Conservation (phyloP, 2,888 invertebrate genomes). For the Neoscelio sp. region DNA sequence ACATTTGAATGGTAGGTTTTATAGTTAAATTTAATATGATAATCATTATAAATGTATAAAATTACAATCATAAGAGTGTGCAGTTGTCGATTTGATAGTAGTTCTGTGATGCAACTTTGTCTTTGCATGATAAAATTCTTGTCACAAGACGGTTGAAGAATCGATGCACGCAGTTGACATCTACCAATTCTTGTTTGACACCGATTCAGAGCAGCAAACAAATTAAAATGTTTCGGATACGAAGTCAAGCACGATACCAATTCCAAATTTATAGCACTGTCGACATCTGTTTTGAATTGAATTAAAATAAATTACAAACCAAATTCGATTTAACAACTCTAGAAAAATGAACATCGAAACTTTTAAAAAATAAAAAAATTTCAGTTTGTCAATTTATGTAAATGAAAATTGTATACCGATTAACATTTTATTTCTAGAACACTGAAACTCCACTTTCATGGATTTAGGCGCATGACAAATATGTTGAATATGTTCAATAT, state of each 20-base stretch:
- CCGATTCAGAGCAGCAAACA: slow-evolving; percentile 88
- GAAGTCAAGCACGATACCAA: slow-evolving; percentile 86
- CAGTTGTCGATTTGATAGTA: slow-evolving; percentile 88
- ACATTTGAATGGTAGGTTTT: too few relatives aligned
- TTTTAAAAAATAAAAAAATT: not conserved
- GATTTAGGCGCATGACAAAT: slow-evolving; percentile 90
- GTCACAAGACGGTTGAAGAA: slow-evolving; percentile 88
- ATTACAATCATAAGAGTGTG: slow-evolving; percentile 87
- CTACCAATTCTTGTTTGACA: slow-evolving; percentile 90
- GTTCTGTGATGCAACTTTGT: slow-evolving; percentile 90
- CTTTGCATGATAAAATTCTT: slow-evolving; percentile 82
- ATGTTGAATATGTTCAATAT: slow-evolving; percentile 91
- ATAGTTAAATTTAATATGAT: too few relatives aligned
- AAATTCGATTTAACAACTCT: too few relatives aligned
- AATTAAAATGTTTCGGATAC: slow-evolving; percentile 84
- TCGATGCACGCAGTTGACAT: slow-evolving; percentile 90
- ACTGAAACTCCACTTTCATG: slow-evolving; percentile 92
- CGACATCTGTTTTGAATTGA: slow-evolving; percentile 90
- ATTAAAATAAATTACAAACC: slow-evolving; percentile 1
- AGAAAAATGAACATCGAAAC: not conserved
- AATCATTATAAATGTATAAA: not conserved
- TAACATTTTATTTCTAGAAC: slow-evolving; percentile 91
- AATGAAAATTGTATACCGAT: slow-evolving; percentile 87
- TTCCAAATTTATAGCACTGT: slow-evolving; percentile 92
- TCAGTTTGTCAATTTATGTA: not conserved